Conservation (phyloP, 2,797 vertebrate species). For the Tokudaia muenninki region DNA sequence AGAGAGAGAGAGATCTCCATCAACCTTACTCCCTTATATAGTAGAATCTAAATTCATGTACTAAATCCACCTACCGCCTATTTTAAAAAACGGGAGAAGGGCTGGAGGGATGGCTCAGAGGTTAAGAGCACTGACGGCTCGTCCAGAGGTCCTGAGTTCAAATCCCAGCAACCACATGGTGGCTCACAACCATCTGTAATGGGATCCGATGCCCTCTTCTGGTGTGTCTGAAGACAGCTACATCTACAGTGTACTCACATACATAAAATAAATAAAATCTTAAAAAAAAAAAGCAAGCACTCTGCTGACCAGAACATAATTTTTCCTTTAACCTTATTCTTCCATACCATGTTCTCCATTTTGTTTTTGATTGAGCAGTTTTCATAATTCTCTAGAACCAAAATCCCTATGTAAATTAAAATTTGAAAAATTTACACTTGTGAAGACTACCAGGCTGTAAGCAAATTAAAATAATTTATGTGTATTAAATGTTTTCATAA, state of each 20-base stretch:
- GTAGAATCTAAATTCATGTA: conserved; percentile 33
- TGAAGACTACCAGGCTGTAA: not conserved
- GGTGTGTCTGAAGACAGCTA: too few species aligned
- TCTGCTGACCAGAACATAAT: not conserved
- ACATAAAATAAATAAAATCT: too few species aligned
- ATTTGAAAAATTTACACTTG: not conserved
- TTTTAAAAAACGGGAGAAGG: not conserved
- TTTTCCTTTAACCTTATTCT: conserved; percentile 27
- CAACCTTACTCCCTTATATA: not conserved
- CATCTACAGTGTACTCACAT: too few species aligned
- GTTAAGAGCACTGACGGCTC: too few species aligned
- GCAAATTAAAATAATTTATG: not conserved
- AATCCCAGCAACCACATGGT: too few species aligned
- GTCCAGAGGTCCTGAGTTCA: too few species aligned
- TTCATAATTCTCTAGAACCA: conserved; percentile 20
- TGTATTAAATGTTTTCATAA: conserved; percentile 37
- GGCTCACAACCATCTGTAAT: too few species aligned
- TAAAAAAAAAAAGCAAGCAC: not conserved
- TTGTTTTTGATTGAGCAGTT: not conserved
- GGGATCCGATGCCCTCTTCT: too few species aligned
- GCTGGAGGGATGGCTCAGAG: too few species aligned
- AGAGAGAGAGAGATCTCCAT: not conserved
- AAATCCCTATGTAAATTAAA: conserved; percentile 33
- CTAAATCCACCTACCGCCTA: not conserved
- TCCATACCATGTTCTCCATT: not conserved